Evolutionary conservation across 2,113 vertebrate genomes (phyloP).

Genomic region (Dryoscopus gambensis): DNA sequence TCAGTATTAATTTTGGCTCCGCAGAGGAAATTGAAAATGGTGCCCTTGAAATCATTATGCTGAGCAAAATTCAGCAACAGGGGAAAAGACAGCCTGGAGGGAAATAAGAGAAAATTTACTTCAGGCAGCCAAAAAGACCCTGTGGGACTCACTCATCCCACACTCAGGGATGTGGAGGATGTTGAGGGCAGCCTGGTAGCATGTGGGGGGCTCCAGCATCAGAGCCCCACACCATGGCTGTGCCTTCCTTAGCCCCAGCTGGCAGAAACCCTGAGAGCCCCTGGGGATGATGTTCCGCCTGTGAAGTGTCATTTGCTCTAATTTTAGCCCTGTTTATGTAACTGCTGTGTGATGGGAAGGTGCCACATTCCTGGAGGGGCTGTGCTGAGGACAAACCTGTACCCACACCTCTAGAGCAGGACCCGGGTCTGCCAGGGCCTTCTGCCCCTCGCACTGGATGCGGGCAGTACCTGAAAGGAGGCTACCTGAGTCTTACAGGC

Average conservation of each 20-base stretch:
- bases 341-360: background rate
- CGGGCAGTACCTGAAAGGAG: background rate
- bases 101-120: constrained; percentile 19
- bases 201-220: background rate
- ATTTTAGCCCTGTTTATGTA: background rate
- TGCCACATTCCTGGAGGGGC: background rate
- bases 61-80: background rate
- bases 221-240: background rate
- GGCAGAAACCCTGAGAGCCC: background rate
- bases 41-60: constrained; percentile 22
- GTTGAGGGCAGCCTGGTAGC: background rate
- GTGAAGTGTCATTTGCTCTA: background rate
- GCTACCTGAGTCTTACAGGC: background rate
- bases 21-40: constrained; percentile 47
- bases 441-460: background rate
- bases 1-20: constrained; percentile 47
- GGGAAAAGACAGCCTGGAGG: background rate
- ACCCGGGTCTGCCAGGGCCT: background rate
- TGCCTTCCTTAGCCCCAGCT: background rate
- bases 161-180: background rate
- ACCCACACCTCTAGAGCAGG: background rate
- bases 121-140: background rate
- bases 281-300: background rate
- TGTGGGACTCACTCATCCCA: background rate
- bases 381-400: background rate